Conservation (phyloP, 2,888 invertebrate genomes). For the Muscina levida region DNA sequence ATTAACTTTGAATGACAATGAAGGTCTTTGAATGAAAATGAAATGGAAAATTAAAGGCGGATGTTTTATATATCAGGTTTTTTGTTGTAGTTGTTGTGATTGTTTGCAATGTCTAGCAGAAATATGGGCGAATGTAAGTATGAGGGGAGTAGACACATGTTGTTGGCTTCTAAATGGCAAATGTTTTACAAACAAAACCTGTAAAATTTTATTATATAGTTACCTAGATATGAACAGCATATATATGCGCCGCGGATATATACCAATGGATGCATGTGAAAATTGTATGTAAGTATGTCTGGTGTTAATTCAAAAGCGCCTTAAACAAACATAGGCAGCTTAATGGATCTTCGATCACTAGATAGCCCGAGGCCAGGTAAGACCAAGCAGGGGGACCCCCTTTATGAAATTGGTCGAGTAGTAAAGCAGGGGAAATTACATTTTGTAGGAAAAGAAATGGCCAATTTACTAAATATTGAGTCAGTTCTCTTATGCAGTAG, state of each 20-base stretch:
- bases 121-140: background rate
- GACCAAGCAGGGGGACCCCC: too few relatives aligned
- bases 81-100: background rate
- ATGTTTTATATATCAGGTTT: conserved; percentile 35
- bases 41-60: conserved; percentile 55
- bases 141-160: conserved; percentile 7
- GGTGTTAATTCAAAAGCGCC: too few relatives aligned
- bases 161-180: conserved; percentile 53
- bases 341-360: background rate
- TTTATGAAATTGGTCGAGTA: too few relatives aligned
- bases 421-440: too few relatives aligned
- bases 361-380: background rate
- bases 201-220: background rate
- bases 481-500: too few relatives aligned
- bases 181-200: conserved; percentile 43
- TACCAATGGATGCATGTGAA: background rate
- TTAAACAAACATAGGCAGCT: background rate
- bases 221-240: background rate
- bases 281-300: background rate
- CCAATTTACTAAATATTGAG: too few relatives aligned
- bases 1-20: background rate
- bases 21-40: conserved; percentile 52
- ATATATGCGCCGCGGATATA: background rate
- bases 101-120: background rate
- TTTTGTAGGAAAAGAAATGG: too few relatives aligned